Evolutionary conservation across 2,888 invertebrate species (phyloP).

Genomic region (Allacma fusca): DNA sequence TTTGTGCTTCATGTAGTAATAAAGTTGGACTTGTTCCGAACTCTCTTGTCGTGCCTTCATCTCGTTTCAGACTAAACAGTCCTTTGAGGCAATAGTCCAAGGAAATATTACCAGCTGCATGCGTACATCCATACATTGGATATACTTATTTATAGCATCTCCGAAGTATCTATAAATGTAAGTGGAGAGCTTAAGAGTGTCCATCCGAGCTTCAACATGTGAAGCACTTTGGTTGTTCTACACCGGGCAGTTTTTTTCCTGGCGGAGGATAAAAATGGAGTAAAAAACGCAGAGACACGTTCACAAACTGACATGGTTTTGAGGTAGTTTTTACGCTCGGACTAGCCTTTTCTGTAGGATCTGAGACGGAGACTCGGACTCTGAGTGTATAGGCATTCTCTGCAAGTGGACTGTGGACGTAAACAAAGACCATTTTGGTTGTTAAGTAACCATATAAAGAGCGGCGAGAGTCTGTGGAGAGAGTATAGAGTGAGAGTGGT

Average conservation of each 20-base stretch:
- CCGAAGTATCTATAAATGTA: no score
- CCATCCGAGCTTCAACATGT: no score
- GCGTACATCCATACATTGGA: neutral
- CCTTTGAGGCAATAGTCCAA: neutral
- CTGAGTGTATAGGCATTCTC: neutral
- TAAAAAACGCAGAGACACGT: conserved; percentile 50
- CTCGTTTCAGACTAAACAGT: conserved; percentile 20
- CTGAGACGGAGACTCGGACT: neutral
- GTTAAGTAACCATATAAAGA: no score
- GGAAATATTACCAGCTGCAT: neutral
- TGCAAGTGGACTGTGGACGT: no score
- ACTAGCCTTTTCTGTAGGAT: conserved; percentile 24
- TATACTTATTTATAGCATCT: no score
- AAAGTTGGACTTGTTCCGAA: conserved; percentile 33
- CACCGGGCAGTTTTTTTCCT: neutral
- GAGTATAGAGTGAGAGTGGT: no score
- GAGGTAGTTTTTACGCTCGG: conserved; percentile 40
- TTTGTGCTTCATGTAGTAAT: conserved; percentile 36
- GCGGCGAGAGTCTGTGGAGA: no score
- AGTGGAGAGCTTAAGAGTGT: no score
- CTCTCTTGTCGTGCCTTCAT: conserved; percentile 14
- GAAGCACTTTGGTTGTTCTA: neutral
- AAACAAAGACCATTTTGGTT: no score
- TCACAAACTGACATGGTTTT: conserved; percentile 52
- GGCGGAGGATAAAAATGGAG: conserved; percentile 15